phyloP scores from a whole-genome alignment of 2,797 vertebrate species.

The Alfaro cultratus region DNA sequence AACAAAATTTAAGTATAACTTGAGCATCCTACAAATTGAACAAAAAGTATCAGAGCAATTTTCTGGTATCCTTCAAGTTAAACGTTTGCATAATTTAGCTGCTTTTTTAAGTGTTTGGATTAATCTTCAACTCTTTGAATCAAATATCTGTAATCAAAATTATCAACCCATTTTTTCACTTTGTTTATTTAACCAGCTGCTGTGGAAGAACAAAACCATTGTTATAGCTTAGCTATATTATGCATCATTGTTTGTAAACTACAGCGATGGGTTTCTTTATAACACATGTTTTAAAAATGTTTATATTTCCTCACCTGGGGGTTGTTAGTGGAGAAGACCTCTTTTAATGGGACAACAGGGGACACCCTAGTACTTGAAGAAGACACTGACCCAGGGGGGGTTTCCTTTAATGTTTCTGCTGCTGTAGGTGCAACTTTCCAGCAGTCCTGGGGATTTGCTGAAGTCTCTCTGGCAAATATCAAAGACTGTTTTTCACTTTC shows the following conservation, averaged over 20 bases:
- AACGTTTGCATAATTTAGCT: background rate
- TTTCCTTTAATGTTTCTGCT: slow-evolving; percentile 19
- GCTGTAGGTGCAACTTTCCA: slow-evolving; percentile 12
- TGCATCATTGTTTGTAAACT: background rate
- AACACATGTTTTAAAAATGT: background rate
- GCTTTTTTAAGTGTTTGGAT: background rate
- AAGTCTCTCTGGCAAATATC: slow-evolving; percentile 9
- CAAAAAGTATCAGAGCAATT: background rate
- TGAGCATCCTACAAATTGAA: background rate
- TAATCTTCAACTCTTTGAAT: background rate
- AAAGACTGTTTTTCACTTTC: slow-evolving; percentile 4
- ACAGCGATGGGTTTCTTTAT: background rate
- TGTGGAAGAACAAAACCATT: background rate
- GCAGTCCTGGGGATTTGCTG: slow-evolving; percentile 13
- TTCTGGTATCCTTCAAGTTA: background rate
- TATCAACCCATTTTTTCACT: background rate
- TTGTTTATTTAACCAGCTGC: background rate
- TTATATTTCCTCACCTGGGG: slow-evolving; percentile 46
- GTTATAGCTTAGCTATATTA: background rate
- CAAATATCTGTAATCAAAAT: background rate
- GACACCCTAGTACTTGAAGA: background rate
- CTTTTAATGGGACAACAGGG: slow-evolving; percentile 25
- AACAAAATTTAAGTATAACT: background rate
- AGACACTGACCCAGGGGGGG: slow-evolving; percentile 29
- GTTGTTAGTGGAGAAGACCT: slow-evolving; percentile 6